phyloP scores from a whole-genome alignment of 2,797 vertebrate genomes.

The Poecilia wingei region DNA sequence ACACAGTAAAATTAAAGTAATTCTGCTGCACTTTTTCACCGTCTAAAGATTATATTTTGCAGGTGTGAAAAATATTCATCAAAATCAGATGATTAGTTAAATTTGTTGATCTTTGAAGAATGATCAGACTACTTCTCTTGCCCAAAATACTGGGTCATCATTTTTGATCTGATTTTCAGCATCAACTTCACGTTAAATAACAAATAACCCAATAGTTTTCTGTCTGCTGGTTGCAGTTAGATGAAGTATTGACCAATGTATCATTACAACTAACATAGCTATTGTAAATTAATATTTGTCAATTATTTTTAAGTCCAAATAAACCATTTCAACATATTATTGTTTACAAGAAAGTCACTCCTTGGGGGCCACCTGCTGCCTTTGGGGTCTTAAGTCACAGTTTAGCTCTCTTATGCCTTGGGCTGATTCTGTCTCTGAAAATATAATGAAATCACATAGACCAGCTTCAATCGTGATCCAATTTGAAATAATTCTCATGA shows the following conservation, averaged over 20 bases:
- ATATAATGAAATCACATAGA: constrained; percentile 20
- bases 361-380: neutral
- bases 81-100: neutral
- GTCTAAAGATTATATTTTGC: neutral
- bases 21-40: neutral
- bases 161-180: neutral
- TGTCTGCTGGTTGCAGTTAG: neutral
- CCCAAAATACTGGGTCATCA: neutral
- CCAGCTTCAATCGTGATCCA: constrained; percentile 19
- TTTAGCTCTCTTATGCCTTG: neutral
- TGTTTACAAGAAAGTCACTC: neutral
- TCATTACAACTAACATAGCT: neutral
- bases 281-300: neutral
- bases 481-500: constrained; percentile 48
- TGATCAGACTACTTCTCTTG: neutral
- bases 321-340: neutral
- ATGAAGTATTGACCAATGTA: neutral
- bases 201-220: neutral
- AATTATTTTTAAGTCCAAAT: neutral
- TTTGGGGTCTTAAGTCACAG: neutral
- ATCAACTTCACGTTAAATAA: neutral
- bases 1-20: neutral
- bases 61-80: neutral
- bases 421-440: neutral
- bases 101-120: neutral